Evolutionary conservation across 2,797 vertebrate genomes (phyloP).

Genomic region (Delichon dasypus): DNA sequence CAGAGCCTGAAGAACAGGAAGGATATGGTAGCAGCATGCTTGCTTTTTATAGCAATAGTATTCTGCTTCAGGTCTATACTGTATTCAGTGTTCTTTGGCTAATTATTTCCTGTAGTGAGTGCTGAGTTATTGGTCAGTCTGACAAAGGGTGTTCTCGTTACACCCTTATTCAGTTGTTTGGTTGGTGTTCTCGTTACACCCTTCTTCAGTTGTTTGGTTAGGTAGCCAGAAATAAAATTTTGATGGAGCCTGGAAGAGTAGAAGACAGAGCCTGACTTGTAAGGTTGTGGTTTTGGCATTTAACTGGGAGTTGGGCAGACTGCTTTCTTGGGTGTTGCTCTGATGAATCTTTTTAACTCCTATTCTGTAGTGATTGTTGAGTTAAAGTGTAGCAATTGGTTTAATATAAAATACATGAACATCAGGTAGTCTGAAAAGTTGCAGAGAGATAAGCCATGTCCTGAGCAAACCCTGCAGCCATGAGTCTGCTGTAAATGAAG

Average conservation of each 20-base stretch:
- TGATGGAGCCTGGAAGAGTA: not conserved
- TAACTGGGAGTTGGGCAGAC: not conserved
- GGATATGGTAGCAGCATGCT: not conserved
- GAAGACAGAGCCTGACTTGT: not conserved
- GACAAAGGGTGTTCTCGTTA: not conserved
- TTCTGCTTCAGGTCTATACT: not conserved
- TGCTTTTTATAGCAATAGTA: not conserved
- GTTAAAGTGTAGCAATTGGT: not conserved
- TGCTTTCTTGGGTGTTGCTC: not conserved
- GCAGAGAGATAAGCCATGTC: not conserved
- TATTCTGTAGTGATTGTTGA: not conserved
- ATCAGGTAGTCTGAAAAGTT: not conserved
- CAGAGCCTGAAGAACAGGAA: not conserved
- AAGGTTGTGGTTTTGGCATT: not conserved
- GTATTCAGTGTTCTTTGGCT: not conserved
- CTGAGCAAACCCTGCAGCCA: not conserved
- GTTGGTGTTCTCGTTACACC: not conserved
- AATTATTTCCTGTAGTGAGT: not conserved
- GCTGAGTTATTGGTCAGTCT: not conserved
- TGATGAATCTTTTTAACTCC: not conserved
- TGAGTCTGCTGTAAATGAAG: not conserved
- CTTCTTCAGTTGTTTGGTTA: not conserved
- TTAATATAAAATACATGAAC: not conserved
- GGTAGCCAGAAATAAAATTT: not conserved
- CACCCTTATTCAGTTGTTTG: not conserved